Evolutionary conservation across 2,888 invertebrate genomes (phyloP).

Genomic region (Cephus spinipes): DNA sequence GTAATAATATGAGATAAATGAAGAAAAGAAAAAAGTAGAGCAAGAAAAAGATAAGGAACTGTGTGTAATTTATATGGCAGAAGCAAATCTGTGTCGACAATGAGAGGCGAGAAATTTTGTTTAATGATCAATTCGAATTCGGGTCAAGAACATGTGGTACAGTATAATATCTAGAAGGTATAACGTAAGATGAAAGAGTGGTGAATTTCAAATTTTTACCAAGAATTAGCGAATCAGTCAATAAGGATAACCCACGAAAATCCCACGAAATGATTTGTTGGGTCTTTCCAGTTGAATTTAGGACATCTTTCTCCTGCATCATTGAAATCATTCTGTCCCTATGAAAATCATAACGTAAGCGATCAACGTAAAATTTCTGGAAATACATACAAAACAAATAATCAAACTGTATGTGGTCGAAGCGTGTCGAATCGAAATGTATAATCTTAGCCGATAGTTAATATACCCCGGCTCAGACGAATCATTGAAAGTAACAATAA

Average conservation of each 20-base stretch:
- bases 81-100: neutral
- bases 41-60: neutral
- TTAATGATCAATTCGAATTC: neutral
- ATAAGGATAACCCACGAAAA: neutral
- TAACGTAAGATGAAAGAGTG: neutral
- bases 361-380: neutral
- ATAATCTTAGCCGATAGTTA: neutral
- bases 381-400: neutral
- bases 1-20: neutral
- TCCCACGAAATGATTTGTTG: neutral
- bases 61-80: neutral
- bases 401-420: neutral
- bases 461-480: neutral
- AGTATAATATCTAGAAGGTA: neutral
- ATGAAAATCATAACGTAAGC: neutral
- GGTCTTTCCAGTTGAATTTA: neutral
- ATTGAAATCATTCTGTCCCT: neutral
- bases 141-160: neutral
- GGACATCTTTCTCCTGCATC: neutral
- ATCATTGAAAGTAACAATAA: neutral
- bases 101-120: neutral
- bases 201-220: neutral
- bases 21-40: neutral
- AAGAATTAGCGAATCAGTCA: neutral
- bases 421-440: neutral